Evolutionary conservation across 2,113 vertebrate genomes (phyloP).

Genomic region (Mastomys natalensis): DNA sequence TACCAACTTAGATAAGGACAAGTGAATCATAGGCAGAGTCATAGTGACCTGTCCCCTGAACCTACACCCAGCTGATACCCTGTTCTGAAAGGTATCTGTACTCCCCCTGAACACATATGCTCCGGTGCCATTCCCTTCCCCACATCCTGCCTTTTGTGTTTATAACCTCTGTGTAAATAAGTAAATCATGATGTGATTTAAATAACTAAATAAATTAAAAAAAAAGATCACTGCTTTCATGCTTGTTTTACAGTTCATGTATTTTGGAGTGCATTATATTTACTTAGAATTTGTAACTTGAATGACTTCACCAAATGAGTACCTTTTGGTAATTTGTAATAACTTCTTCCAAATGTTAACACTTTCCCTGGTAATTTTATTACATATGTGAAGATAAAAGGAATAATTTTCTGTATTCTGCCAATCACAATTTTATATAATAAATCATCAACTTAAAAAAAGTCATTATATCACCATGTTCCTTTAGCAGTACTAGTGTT

Average conservation of each 20-base stretch:
- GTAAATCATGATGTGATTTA: too few species aligned
- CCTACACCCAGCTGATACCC: too few species aligned
- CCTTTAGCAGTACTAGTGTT: background rate
- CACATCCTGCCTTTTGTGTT: too few species aligned
- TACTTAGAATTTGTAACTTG: constrained; percentile 86
- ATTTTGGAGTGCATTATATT: constrained; percentile 86
- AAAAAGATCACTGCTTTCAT: constrained; percentile 37
- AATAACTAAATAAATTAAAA: too few species aligned
- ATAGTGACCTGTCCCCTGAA: too few species aligned
- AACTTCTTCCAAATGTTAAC: constrained; percentile 84
- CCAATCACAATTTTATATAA: constrained; percentile 89
- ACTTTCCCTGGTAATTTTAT: constrained; percentile 86
- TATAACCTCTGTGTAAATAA: too few species aligned
- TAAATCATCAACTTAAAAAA: constrained; percentile 82
- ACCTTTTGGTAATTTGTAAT: constrained; percentile 85
- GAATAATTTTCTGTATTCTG: constrained; percentile 87
- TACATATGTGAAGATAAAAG: constrained; percentile 86
- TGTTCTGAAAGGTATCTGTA: too few species aligned
- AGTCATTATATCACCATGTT: background rate
- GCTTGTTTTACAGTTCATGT: constrained; percentile 78
- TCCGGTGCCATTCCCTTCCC: too few species aligned
- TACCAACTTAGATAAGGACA: too few species aligned
- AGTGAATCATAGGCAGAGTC: too few species aligned
- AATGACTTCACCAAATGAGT: constrained; percentile 86
- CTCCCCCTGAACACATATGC: too few species aligned